Evolutionary conservation across 2,888 invertebrate species (phyloP), one percentile per base, ranked within the genome.

Genomic region (Orthonevra nobilis): DNA sequence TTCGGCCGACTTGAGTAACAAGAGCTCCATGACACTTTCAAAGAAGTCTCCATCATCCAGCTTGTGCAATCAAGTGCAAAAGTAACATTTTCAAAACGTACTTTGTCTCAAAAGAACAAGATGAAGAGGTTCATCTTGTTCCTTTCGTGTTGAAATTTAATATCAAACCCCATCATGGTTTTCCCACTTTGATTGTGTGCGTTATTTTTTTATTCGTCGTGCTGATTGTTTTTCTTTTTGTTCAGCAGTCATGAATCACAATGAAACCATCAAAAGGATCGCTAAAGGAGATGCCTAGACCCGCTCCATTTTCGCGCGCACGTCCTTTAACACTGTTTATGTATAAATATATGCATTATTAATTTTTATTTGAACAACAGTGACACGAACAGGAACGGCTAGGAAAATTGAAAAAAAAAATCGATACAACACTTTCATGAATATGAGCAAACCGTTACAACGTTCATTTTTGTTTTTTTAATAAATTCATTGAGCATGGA

Each of bases 331-430:
- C 52, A 17, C 63, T 40, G 23, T 20, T 28, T 14, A 23, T 40
- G 19, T 14, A n/a, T n/a, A 63, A 23, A 5, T 60, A n/a, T 19
- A 72, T 70, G 52, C 58, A 32, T 72, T 77, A 64, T 77, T 72
- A 64, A 64, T 64, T 77, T 72, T 77, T 64, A 72, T 72, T 77
- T 72, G 42, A 77, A 48, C 77, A 77, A 77, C 77, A 72, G 61
- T 72, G 64, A 64, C 64, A 72, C 52, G 28, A 54, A 60, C 64
- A 54, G 58, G 9, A 50, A 36, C 17, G 28, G 23, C 3, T 40
- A 28, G 15, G 17, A 50, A 28, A 17, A 46, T n/a, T n/a, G 26
- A 15, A 52, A 60, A 38, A 48, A 54, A 68, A 77, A 77, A 70
- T 77, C 77, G 58, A 77, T 77, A 77, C 64, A 28, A 70, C 52